Percentiles rank a stretch among this genome's conserved stretches.
Evolutionary conservation across 1,140 invertebrate species (phyloP).

Genomic region (Bombus pascuorum): DNA sequence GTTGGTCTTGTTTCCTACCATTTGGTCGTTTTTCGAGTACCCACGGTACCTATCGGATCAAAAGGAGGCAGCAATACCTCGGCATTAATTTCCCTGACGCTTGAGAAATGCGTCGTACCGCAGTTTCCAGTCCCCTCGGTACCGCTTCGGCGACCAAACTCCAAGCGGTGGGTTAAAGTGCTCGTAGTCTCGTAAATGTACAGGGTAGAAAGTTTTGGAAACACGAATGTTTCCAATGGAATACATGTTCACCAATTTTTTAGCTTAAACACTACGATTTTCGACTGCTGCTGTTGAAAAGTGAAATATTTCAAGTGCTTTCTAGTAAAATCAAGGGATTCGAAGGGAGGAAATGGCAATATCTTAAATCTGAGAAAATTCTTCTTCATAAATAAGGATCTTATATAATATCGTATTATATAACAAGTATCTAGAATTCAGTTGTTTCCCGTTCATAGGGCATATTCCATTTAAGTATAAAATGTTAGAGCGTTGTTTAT

Average conservation of each 20-base stretch:
- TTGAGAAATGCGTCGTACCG: background rate
- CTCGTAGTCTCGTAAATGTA: background rate
- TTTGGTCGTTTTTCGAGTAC: conserved; percentile 43
- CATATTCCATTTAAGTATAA: too few species aligned
- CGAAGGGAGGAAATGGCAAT: too few species aligned
- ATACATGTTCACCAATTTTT: too few species aligned
- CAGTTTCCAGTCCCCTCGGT: background rate
- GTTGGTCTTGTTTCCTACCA: conserved; percentile 11
- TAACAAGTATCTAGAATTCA: too few species aligned
- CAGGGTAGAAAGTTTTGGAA: background rate
- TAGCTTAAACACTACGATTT: too few species aligned
- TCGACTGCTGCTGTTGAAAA: too few species aligned
- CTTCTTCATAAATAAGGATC: too few species aligned
- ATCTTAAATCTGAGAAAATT: too few species aligned
- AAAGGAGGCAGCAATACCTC: conserved; percentile 18
- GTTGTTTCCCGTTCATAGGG: too few species aligned
- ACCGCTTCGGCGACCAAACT: background rate
- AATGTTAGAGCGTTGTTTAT: background rate
- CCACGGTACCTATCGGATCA: conserved; percentile 28
- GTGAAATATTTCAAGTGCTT: too few species aligned
- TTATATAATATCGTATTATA: too few species aligned
- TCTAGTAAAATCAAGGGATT: too few species aligned
- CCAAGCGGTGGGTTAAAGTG: background rate
- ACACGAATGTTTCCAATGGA: background rate
- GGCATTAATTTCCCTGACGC: conserved; percentile 29